Percentiles rank a stretch among this genome's conserved stretches.
Conservation (phyloP, 2,113 vertebrate genomes). For the Zootoca vivipara region DNA sequence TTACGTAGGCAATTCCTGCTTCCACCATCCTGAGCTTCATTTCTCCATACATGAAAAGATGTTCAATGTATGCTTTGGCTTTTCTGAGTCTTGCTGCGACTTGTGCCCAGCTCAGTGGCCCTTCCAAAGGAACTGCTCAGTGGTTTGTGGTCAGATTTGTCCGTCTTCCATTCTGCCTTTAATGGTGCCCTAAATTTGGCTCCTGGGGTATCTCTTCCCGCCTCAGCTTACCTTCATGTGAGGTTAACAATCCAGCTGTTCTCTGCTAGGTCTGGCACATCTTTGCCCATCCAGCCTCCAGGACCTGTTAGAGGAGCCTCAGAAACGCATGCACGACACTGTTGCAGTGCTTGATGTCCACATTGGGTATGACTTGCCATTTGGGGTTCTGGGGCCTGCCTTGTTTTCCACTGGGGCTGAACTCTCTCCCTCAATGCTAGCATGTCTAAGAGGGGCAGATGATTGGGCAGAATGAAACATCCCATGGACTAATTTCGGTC, state of each 20-base stretch:
- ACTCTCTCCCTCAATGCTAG: neutral
- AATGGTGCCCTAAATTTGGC: no score
- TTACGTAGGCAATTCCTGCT: neutral
- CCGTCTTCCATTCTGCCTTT: neutral
- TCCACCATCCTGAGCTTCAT: no score
- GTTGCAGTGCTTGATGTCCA: neutral
- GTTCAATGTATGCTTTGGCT: fast-evolving
- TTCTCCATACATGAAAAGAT: neutral
- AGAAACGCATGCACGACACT: neutral
- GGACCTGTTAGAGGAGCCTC: neutral
- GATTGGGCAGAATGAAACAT: neutral
- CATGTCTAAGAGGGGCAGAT: neutral
- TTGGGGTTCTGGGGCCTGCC: no score
- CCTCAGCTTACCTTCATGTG: neutral
- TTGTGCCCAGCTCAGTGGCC: neutral
- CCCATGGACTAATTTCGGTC: neutral
- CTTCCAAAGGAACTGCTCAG: neutral
- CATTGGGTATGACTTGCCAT: neutral
- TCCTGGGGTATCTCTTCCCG: no score
- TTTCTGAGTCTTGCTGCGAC: neutral
- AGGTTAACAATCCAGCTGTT: conserved; percentile 17
- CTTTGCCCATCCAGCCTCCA: conserved; percentile 7
- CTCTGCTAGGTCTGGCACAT: conserved; percentile 15
- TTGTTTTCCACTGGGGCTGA: neutral
- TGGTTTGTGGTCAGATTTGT: no score